A percentile compares a stretch with the other conserved stretches of the same genome.
Evolutionary conservation across 2,797 vertebrate genomes (phyloP).

Genomic region (Tenualosa ilisha): DNA sequence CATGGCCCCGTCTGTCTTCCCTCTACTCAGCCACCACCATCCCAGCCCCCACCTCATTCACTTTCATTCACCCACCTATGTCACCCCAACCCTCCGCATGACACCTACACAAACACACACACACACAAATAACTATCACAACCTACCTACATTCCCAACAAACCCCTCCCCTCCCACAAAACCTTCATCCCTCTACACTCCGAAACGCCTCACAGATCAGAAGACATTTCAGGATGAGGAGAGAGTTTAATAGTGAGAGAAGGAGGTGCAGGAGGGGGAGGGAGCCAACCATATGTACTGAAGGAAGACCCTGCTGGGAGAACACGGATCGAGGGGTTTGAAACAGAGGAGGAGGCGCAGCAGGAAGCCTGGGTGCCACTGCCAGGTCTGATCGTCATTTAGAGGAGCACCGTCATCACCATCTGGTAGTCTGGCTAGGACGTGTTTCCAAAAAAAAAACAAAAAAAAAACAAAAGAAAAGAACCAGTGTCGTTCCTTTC

Average conservation of each 20-base stretch:
- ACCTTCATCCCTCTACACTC: constrained; percentile 68
- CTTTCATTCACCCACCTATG: neutral
- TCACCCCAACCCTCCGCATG: neutral
- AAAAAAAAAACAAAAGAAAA: too few relatives aligned
- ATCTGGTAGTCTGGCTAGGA: constrained; percentile 1
- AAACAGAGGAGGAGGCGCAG: neutral
- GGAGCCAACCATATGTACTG: neutral
- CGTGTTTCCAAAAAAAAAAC: neutral
- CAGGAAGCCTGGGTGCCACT: neutral
- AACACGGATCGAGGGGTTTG: neutral
- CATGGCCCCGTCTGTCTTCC: constrained; percentile 83
- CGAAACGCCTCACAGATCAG: constrained; percentile 70
- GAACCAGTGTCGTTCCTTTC: neutral
- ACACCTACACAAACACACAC: constrained; percentile 32
- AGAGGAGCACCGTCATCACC: neutral
- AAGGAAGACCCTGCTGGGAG: neutral
- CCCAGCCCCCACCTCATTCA: neutral
- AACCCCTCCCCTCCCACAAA: constrained; percentile 54
- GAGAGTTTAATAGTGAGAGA: constrained; percentile 68
- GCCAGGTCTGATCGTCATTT: neutral
- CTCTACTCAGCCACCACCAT: constrained; percentile 22
- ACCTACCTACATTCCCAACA: constrained; percentile 38
- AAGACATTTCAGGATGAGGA: constrained; percentile 70
- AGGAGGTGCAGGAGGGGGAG: constrained; percentile 46
- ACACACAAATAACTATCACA: constrained; percentile 16